Evolutionary conservation across 2,113 vertebrate genomes (phyloP), one percentile per base, ranked within the genome.

Genomic region (Bucco capensis): DNA sequence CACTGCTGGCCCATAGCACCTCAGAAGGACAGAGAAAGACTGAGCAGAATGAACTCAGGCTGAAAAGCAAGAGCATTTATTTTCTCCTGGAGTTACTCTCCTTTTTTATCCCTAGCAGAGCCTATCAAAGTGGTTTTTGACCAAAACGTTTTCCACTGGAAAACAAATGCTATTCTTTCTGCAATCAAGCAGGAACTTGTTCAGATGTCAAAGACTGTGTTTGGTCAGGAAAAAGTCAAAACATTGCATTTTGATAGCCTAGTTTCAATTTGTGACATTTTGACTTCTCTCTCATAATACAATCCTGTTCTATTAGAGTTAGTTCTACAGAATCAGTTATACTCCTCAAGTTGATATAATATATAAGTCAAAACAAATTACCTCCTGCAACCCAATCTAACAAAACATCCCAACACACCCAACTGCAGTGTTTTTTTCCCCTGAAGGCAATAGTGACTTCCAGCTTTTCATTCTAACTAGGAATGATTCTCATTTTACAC

Each of bases 351-450:
- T 14, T 78, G 49, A 82, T 91, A 72, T 10, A 64, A 75, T 24
- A 18, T 65, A 54, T 46, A 95, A 95, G 88, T 93, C 92, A 91
- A 94, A 95, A 86, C 79, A 67, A 77, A 93, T 94, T 81, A 82
- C 33, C 33, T 90, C 56, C 58, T 90, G 31, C 81, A 84, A 81
- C 61, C 67, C 47, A 81, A 38, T 83, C 70, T 84, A 60, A 84
- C 53, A 88, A 94, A 96, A 93, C 66, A 67, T 84, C 83, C 47
- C 83, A 22, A 19, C 30, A 70, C 21, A 38, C 14, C 6, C 16
- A 66, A 56, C 62, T 54, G n/a, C 69, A 47, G 16, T 25, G 33
- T 58, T 90, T 58, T 90, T 88, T 86, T 88, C 38, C 83, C 66
- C 91, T 69, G 44, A 24, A 92, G 65, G 70, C 57, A 92, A 53